These are phyloP conservation scores for Alviniconcha marisindica DNA, from an alignment of 1,140 invertebrate genomes.

Conservation along the genomic window DNA sequence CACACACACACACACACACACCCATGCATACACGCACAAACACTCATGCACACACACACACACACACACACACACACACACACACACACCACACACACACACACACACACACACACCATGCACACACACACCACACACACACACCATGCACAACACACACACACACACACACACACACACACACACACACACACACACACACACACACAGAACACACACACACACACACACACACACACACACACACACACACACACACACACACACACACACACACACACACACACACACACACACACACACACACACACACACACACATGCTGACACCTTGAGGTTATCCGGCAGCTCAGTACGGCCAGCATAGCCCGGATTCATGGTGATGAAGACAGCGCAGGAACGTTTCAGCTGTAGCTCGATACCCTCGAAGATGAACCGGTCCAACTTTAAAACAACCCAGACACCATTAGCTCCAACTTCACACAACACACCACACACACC, in stretches of 20 bases:
- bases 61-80: neutral
- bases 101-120: neutral
- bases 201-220: neutral
- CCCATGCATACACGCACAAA: neutral
- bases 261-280: neutral
- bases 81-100: neutral
- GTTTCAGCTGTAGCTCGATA: slow-evolving; percentile 72
- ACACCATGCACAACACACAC: neutral
- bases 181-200: neutral
- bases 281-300: neutral
- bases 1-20: neutral
- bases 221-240: neutral
- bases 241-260: neutral
- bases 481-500: neutral
- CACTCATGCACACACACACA: slow-evolving; percentile 39
- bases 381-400: slow-evolving; percentile 77
- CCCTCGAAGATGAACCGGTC: slow-evolving; percentile 77
- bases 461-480: too few species aligned
- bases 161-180: neutral
- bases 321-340: slow-evolving; percentile 74
- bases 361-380: slow-evolving; percentile 83
- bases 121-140: neutral
- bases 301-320: neutral
- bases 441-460: slow-evolving; percentile 61
- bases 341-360: slow-evolving; percentile 78